Evolutionary conservation across 2,888 invertebrate species (phyloP), one percentile per base, ranked within the genome.

Genomic region (Eledone cirrhosa): DNA sequence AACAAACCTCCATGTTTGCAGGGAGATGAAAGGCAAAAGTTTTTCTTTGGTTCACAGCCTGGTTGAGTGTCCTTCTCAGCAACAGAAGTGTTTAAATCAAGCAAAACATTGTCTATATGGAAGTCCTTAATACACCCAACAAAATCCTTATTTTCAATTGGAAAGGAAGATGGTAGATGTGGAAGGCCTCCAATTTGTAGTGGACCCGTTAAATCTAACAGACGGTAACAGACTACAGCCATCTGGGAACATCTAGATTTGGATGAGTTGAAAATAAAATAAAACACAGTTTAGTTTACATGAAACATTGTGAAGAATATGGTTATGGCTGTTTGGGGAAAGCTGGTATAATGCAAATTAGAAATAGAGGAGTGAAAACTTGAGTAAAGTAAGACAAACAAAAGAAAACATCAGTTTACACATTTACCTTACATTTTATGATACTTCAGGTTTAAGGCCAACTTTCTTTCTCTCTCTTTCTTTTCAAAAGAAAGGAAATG

Each of bases 161-260:
- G 88, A 81, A 88, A 87, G 47, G 82, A 83, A 19, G 86, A 84
- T 1, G 87, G 87, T 19, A 87, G 80, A n/a, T 83, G 83, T 0
- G 98, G 97, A 0, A 98, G 92, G 0, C 98, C 98, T 0, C 98
- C 98, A 13, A 99, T 92, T 90, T 97, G 97, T 33, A 97, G 91
- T 19, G 97, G 97, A 0, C 97, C 89, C 0, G 98, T 98, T 59
- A 99, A 92, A 90, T 99, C 98, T 53, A 99, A 91, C 88, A 97
- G 97, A 80, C 97, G 90, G 83, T 92, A 92, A 85, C 93, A 93
- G 48, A 90, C 91, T 82, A 92, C 92, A 47, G 91, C 92, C 78
- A 91, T 89, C 81, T 91, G 90, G 69, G 89, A 86, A 87, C 92
- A 93, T 80, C 92, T 91, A 85, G 13, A 81, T 82, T 78, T 78